Conservation (phyloP, 2,113 vertebrate species). For the Nothoprocta perdicaria region DNA sequence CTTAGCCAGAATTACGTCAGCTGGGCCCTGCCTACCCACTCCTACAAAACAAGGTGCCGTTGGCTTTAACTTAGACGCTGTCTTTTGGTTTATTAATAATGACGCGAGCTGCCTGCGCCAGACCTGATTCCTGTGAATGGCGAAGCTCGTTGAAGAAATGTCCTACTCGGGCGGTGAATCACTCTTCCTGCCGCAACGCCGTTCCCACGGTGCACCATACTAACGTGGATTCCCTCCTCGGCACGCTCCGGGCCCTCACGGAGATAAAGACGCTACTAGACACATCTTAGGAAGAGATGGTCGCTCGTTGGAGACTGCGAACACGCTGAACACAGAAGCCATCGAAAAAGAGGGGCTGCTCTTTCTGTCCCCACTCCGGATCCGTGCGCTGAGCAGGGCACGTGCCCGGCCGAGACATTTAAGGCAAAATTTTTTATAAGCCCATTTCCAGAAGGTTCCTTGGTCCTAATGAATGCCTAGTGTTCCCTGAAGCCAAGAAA, state of each 20-base stretch:
- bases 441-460: constrained; percentile 36
- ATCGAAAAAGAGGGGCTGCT: constrained; percentile 39
- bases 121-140: constrained; percentile 54
- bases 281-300: constrained; percentile 64
- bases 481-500: constrained; percentile 45
- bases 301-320: constrained; percentile 67
- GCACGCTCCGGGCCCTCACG: constrained; percentile 50
- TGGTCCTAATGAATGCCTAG: constrained; percentile 50
- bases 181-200: constrained; percentile 6
- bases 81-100: constrained; percentile 56
- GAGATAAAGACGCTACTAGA: constrained; percentile 76
- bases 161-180: constrained; percentile 44
- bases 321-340: constrained; percentile 57
- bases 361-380: neutral
- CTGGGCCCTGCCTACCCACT: neutral
- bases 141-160: constrained; percentile 27
- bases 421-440: constrained; percentile 59
- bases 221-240: constrained; percentile 61
- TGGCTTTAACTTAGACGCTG: constrained; percentile 55
- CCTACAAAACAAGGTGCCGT: neutral
- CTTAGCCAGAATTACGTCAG: neutral
- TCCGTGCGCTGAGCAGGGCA: too few relatives aligned
- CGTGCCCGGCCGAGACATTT: constrained; percentile 57
- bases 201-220: constrained; percentile 18
- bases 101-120: neutral